Evolutionary conservation across 2,113 vertebrate species (phyloP).

Genomic region (Gopherus flavomarginatus): DNA sequence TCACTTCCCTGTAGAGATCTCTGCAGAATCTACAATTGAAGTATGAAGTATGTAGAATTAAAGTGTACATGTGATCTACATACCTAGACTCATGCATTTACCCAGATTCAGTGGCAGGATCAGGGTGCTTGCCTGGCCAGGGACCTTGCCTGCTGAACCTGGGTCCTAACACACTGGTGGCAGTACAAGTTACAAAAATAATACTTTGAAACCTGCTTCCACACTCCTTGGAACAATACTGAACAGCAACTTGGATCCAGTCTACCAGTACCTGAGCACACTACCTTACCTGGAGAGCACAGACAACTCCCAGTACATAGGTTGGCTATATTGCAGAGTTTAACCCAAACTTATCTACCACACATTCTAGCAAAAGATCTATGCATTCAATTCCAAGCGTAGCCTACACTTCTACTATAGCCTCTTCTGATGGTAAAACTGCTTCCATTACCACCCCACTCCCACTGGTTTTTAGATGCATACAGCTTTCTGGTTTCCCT

Average conservation of each 20-base stretch:
- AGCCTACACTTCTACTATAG: not conserved
- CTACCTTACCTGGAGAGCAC: not conserved
- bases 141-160: not conserved
- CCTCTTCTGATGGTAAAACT: not conserved
- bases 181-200: not conserved
- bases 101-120: not conserved
- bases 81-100: not conserved
- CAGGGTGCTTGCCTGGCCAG: not conserved
- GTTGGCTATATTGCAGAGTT: not conserved
- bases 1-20: accelerated
- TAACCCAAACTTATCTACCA: conserved; percentile 27
- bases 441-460: not conserved
- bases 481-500: not conserved
- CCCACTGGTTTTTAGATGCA: not conserved
- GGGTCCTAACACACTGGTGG: not conserved
- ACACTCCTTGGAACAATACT: not conserved
- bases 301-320: not conserved
- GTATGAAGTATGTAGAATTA: not conserved
- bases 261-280: not conserved
- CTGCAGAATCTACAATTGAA: not conserved
- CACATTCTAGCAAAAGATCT: conserved; percentile 8
- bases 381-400: accelerated
- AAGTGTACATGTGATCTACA: not conserved
- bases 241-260: not conserved
- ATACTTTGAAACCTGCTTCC: conserved; percentile 9